Percentiles rank a stretch among this genome's conserved stretches.
These are phyloP conservation scores for Eudasyphora cyanicolor DNA, from an alignment of 2,888 invertebrate genomes.

Conservation along the genomic window DNA sequence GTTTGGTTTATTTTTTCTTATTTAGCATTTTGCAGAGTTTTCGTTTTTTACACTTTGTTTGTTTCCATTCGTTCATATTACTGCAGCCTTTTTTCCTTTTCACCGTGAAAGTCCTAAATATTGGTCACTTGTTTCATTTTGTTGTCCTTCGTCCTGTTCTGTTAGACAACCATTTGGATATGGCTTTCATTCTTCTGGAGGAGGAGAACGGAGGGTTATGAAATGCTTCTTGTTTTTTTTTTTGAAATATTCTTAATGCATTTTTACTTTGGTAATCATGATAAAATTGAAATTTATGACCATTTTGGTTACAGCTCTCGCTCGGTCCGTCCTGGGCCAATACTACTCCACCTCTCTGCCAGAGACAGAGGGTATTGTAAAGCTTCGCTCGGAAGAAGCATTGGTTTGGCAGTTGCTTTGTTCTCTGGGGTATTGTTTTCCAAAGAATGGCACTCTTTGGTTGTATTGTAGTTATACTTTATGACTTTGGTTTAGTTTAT, in stretches of 20 bases:
- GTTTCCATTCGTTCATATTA: slow-evolving; percentile 19
- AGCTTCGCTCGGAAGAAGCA: no score
- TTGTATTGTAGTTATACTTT: slow-evolving; percentile 54
- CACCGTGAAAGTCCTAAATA: slow-evolving; percentile 45
- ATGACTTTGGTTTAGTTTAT: slow-evolving; percentile 51
- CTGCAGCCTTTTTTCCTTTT: neutral
- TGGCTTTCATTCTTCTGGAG: neutral
- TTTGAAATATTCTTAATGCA: slow-evolving; percentile 60
- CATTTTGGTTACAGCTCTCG: slow-evolving; percentile 58
- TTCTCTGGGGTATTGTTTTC: slow-evolving; percentile 52
- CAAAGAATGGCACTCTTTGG: slow-evolving; percentile 14
- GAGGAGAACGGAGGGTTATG: neutral
- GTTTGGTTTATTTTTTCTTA: neutral
- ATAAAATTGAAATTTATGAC: slow-evolving; percentile 69
- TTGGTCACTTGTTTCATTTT: slow-evolving; percentile 39
- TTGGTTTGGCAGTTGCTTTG: slow-evolving; percentile 42
- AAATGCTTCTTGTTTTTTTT: no score
- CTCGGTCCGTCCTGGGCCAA: neutral
- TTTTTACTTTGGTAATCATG: slow-evolving; percentile 67
- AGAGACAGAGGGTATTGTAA: no score
- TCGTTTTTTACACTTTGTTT: slow-evolving; percentile 26
- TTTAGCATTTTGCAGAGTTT: slow-evolving; percentile 3
- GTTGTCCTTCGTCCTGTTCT: neutral
- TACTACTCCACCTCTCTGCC: no score
- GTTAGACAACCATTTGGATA: neutral